Conservation (phyloP, 2,113 vertebrate genomes). For the Micronisus gabar region DNA sequence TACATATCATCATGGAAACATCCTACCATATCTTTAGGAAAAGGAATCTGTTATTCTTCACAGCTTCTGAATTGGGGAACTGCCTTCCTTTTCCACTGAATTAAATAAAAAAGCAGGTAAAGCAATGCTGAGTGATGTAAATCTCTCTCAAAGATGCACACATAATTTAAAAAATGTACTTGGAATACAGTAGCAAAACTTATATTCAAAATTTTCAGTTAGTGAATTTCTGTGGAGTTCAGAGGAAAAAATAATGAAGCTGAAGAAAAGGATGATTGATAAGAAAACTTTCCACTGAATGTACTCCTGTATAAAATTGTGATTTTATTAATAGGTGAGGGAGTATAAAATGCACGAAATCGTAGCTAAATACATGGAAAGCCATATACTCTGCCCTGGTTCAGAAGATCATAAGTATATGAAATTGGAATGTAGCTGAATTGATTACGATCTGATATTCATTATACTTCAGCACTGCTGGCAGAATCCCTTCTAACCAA, state of each 20-base stretch:
- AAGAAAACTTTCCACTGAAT: constrained; percentile 39
- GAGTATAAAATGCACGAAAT: constrained; percentile 42
- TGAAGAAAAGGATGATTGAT: background rate
- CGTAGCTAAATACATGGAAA: constrained; percentile 15
- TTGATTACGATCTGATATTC: constrained; percentile 35
- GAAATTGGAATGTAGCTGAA: constrained; percentile 51
- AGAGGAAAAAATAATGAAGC: constrained; percentile 1
- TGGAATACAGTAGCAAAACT: background rate
- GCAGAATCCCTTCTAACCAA: constrained; percentile 16
- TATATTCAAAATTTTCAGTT: background rate
- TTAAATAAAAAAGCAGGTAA: background rate
- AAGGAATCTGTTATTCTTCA: background rate
- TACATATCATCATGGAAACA: background rate
- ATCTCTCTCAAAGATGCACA: background rate
- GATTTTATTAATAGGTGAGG: constrained; percentile 64
- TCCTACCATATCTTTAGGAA: background rate
- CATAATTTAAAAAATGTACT: background rate
- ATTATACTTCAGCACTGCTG: constrained; percentile 46
- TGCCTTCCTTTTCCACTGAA: background rate
- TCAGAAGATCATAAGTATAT: constrained; percentile 31
- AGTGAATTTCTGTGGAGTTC: background rate
- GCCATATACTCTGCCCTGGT: constrained; percentile 8
- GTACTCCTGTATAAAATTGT: constrained; percentile 29
- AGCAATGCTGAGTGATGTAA: background rate
- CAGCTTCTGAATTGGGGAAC: background rate